phyloP scores from a whole-genome alignment of 2,797 vertebrate genomes.

The Pangasius macronema region DNA sequence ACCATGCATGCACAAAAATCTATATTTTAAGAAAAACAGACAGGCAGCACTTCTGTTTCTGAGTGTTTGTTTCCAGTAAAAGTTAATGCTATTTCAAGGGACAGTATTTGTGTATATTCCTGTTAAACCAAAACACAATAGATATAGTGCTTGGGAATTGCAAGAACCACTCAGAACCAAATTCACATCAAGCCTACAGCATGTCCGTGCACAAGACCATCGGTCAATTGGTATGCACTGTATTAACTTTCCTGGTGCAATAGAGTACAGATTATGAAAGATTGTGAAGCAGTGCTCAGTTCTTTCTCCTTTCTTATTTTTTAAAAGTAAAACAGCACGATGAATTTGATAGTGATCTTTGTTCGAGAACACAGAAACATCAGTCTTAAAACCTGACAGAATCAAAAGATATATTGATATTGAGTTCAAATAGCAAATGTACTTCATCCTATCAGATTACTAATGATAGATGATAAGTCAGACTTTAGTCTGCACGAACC shows the following conservation, averaged over 20 bases:
- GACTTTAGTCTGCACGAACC: neutral
- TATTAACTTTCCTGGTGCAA: neutral
- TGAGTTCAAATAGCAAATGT: too few relatives aligned
- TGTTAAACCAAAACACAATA: neutral
- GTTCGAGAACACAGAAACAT: neutral
- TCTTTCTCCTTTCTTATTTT: neutral
- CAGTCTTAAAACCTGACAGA: neutral
- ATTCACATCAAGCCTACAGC: neutral
- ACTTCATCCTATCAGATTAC: neutral
- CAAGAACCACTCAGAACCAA: neutral
- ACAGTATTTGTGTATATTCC: constrained; percentile 6
- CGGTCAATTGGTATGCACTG: neutral
- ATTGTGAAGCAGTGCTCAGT: neutral
- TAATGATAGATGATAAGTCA: neutral
- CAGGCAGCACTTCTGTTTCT: constrained; percentile 24
- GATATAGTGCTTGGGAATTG: constrained; percentile 7
- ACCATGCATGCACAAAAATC: constrained; percentile 25
- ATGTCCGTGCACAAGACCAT: neutral
- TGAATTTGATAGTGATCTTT: neutral
- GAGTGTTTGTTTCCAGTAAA: constrained; percentile 21
- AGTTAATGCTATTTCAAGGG: constrained; percentile 7
- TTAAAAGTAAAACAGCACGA: neutral
- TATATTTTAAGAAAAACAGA: constrained; percentile 12
- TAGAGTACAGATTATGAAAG: neutral
- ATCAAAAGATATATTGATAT: neutral